phyloP scores from a whole-genome alignment of 2,797 vertebrate genomes.

The Eupleurogrammus muticus region DNA sequence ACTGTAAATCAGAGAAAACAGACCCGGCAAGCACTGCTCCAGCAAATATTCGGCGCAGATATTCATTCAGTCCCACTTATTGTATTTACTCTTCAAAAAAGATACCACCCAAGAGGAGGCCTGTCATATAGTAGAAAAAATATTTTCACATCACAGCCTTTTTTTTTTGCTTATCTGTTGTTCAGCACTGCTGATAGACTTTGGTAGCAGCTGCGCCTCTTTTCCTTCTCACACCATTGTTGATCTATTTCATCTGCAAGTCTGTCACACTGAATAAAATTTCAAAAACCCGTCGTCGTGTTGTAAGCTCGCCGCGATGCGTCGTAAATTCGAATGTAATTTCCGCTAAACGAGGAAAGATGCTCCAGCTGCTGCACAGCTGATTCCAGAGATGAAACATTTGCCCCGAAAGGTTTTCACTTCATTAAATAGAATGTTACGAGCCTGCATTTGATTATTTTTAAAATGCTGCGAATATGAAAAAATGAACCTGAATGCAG shows the following conservation, averaged over 20 bases:
- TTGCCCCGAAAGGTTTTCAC: not conserved
- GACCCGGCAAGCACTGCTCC: conserved; percentile 35
- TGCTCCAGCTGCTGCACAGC: not conserved
- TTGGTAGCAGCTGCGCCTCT: conserved; percentile 11
- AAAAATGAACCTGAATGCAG: not conserved
- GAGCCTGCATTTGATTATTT: not conserved
- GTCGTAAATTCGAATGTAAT: not conserved
- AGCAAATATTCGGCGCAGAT: conserved; percentile 33
- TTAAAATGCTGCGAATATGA: too few species aligned
- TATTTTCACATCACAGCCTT: conserved; percentile 42
- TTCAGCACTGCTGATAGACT: conserved; percentile 25
- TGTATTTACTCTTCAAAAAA: conserved; percentile 26
- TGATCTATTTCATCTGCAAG: not conserved
- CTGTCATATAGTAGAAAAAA: conserved; percentile 30
- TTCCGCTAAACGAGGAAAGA: not conserved
- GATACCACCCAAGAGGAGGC: conserved; percentile 24
- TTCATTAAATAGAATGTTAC: not conserved
- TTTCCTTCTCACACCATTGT: conserved; percentile 2
- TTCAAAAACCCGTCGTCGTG: not conserved
- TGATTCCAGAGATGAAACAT: not conserved
- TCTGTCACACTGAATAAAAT: not conserved
- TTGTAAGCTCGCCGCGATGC: not conserved
- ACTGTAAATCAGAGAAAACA: conserved; percentile 37
- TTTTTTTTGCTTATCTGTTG: conserved; percentile 28
- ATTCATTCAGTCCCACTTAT: conserved; percentile 21